These are phyloP conservation scores for Sebastes elongatus DNA, from an alignment of 2,797 vertebrate species.

Conservation along the genomic window DNA sequence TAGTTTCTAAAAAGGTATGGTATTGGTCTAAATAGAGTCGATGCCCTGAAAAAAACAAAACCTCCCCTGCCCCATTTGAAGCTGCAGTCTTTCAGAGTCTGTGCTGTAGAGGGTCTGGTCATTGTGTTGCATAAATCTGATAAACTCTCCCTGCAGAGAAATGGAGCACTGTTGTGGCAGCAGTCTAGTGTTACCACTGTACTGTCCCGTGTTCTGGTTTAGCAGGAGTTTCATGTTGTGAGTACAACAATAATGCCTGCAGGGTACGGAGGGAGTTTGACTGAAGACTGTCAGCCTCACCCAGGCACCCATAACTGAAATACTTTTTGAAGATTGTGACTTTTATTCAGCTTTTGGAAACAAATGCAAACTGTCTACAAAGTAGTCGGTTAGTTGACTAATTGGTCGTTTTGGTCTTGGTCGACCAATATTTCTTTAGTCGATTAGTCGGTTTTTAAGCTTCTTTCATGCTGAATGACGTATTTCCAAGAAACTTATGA, in stretches of 20 bases:
- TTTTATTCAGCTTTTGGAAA: not conserved
- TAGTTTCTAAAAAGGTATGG: not conserved
- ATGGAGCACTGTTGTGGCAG: constrained; percentile 6
- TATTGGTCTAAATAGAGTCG: constrained; percentile 27
- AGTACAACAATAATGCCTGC: constrained; percentile 12
- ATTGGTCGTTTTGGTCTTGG: too few relatives aligned
- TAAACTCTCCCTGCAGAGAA: constrained; percentile 5
- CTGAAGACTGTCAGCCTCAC: not conserved
- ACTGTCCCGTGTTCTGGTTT: constrained; percentile 33
- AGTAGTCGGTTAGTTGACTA: too few relatives aligned
- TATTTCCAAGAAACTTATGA: too few relatives aligned
- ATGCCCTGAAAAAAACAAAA: not conserved
- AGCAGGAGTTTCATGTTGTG: constrained; percentile 53
- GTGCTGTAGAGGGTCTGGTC: not conserved
- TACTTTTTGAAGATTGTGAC: not conserved
- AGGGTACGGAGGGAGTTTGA: not conserved
- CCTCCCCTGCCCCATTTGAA: not conserved
- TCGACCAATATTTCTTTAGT: too few relatives aligned
- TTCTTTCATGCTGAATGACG: too few relatives aligned
- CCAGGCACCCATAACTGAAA: not conserved
- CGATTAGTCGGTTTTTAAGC: too few relatives aligned
- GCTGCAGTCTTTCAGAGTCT: not conserved
- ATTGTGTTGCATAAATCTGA: constrained; percentile 13
- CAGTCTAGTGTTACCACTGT: constrained; percentile 31
- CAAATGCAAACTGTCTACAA: not conserved